These are phyloP conservation scores for Drosophila stalkeri DNA, from an alignment of 2,888 invertebrate genomes.

Conservation along the genomic window DNA sequence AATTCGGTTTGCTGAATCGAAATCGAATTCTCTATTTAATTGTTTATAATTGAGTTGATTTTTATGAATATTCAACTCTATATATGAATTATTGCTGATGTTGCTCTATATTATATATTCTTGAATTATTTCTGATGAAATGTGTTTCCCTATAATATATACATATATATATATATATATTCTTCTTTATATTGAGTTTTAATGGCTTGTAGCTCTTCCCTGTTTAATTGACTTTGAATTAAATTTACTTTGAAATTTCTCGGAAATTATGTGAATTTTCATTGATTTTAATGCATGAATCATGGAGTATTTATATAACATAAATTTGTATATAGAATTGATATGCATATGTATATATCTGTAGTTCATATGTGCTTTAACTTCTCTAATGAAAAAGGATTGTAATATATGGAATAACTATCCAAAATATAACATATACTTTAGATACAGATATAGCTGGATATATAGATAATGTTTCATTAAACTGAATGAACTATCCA, in stretches of 20 bases:
- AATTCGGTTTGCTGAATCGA: background rate
- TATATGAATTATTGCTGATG: too few relatives aligned
- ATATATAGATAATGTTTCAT: too few relatives aligned
- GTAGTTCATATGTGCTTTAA: too few relatives aligned
- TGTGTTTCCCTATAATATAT: too few relatives aligned
- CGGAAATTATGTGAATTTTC: background rate
- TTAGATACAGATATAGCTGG: too few relatives aligned
- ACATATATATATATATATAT: too few relatives aligned
- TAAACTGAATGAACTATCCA: too few relatives aligned
- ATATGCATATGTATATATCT: too few relatives aligned
- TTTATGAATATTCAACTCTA: background rate
- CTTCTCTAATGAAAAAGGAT: too few relatives aligned
- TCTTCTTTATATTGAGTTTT: background rate
- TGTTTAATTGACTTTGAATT: background rate
- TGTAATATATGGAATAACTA: too few relatives aligned
- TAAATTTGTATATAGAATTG: background rate
- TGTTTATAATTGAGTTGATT: conserved; percentile 2
- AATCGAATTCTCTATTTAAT: conserved; percentile 5
- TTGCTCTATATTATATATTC: background rate
- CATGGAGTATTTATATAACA: background rate
- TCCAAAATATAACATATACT: too few relatives aligned
- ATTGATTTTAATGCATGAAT: background rate
- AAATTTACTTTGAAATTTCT: background rate
- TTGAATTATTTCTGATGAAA: background rate
- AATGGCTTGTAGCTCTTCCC: background rate